Base-by-base conservation (phyloP, 2,888 invertebrate species). In the Meteorus cinctellus region DNA sequence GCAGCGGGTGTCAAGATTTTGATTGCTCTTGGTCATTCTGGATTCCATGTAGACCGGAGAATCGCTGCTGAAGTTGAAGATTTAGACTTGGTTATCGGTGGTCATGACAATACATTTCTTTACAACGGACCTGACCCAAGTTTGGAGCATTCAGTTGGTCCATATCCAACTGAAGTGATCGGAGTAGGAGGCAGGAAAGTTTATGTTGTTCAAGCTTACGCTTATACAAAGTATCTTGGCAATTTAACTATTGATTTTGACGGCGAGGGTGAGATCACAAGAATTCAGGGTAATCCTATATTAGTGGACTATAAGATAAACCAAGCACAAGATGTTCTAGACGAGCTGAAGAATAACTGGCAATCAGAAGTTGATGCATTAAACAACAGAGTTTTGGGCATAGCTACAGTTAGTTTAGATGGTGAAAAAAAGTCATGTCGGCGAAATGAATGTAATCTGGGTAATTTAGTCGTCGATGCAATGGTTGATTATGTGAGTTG, bases 221-320 rank as follows among this genome's bases (percentile, higher is more conserved):
- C 96, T 0, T 96, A 94, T 84, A 97, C 97, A 0, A 97, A 98
- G 90, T 98, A 98, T 87, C 90, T 98, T 77, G 98, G 98, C 0
- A 92, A 93, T 84, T 90, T 98, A 29, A 92, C 93, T 76, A 80
- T 93, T 81, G 88, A 91, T 63, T 97, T 98, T 85, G 92, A 97
- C 89, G 89, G 90, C 0, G 85, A 92, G 4, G 97, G 97, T 8
- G 93, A 96, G 85, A 90, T 97, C 2, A 88, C 91, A 0, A 87
- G 89, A 0, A 94, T 93, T 84, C 87, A 91, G 79, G 97, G 97
- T 1, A 93, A 94, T 81, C 97, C 97, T 0, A 92, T 96, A 74
- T 90, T 97, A 12, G 90, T 97, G 70, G 92, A 96, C 84, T 90
- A 90, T 14, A 91, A 89, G 0, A 89, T 96, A 66, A 91, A 92